Conservation (phyloP, 2,888 invertebrate species). For the Agrotis ipsilon region DNA sequence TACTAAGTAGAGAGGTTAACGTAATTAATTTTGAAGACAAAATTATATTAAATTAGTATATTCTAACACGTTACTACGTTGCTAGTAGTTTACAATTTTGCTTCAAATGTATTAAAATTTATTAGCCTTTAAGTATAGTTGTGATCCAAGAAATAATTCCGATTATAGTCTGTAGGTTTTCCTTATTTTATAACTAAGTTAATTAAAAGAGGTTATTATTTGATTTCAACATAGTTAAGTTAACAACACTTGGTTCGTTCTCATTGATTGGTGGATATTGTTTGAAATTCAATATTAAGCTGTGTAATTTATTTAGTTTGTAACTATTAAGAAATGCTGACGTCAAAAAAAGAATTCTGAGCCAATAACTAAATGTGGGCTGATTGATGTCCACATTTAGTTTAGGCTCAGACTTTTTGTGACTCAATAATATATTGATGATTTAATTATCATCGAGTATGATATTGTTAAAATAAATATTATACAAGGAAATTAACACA, state of each 20-base stretch:
- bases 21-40: no score
- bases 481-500: conserved; percentile 40
- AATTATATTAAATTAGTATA: no score
- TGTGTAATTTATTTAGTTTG: not conserved
- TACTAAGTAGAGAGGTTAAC: no score
- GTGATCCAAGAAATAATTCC: not conserved
- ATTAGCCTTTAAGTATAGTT: no score
- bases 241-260: not conserved
- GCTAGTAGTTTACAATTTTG: no score
- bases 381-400: not conserved
- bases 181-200: not conserved
- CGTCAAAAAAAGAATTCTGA: no score
- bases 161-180: not conserved
- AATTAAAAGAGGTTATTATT: not conserved
- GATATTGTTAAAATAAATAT: conserved; percentile 25
- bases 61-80: no score
- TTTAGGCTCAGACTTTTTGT: not conserved
- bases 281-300: not conserved
- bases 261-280: not conserved
- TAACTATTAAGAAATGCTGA: not conserved
- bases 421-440: not conserved
- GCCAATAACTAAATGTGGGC: no score
- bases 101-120: no score
- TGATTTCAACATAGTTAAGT: not conserved
- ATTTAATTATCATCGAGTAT: conserved; percentile 13